Percentiles rank a stretch among this genome's conserved stretches.
These are phyloP conservation scores for Euthynnus affinis DNA, from an alignment of 2,797 vertebrate genomes.

Conservation along the genomic window DNA sequence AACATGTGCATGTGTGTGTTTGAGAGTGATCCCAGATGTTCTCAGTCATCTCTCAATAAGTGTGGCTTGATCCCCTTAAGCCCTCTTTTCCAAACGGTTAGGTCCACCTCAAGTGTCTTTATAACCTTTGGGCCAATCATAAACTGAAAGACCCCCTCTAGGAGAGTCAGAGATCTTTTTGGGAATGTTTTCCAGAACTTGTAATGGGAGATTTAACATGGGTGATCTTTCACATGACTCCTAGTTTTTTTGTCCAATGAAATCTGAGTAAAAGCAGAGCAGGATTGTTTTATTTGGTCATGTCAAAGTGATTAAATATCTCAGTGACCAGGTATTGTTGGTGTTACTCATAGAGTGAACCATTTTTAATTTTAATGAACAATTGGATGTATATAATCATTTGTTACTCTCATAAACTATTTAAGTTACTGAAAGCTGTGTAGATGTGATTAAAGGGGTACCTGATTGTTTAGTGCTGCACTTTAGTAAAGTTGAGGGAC, in stretches of 20 bases:
- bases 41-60: slow-evolving; percentile 85
- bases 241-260: slow-evolving; percentile 53
- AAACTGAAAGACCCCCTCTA: slow-evolving; percentile 67
- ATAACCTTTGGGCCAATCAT: slow-evolving; percentile 78
- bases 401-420: slow-evolving; percentile 3
- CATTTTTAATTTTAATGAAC: slow-evolving; percentile 20
- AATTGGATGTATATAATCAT: neutral
- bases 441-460: slow-evolving; percentile 10
- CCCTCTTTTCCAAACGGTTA: slow-evolving; percentile 77
- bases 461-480: slow-evolving; percentile 6
- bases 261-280: slow-evolving; percentile 53
- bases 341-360: neutral
- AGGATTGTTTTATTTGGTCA: slow-evolving; percentile 42
- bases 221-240: slow-evolving; percentile 56
- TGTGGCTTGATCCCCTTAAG: slow-evolving; percentile 83
- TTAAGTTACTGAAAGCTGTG: slow-evolving; percentile 4
- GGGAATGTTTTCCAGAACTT: slow-evolving; percentile 50
- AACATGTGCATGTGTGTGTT: slow-evolving; percentile 58
- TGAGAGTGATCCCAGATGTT: slow-evolving; percentile 86
- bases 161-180: slow-evolving; percentile 32
- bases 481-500: neutral
- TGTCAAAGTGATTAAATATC: slow-evolving; percentile 44
- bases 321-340: neutral
- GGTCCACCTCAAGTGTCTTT: slow-evolving; percentile 74
- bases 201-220: slow-evolving; percentile 67